These are phyloP conservation scores for Phalacrocorax aristotelis DNA, from an alignment of 2,113 vertebrate species.

Conservation along the genomic window DNA sequence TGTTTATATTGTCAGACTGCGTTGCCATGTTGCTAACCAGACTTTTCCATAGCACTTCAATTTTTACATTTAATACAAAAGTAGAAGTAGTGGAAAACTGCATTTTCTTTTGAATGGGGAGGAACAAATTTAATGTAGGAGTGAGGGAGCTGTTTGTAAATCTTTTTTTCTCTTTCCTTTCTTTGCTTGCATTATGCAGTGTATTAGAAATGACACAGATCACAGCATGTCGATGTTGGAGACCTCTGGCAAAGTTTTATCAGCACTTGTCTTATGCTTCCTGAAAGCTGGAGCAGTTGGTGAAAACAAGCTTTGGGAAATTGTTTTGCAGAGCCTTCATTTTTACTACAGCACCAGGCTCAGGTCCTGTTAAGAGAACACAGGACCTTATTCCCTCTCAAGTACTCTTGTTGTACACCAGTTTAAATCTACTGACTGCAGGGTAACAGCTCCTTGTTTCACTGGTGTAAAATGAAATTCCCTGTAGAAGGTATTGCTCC, in stretches of 20 bases:
- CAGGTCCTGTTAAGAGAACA: neutral
- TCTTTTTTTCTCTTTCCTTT: neutral
- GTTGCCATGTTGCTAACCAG: neutral
- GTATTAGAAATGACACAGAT: neutral
- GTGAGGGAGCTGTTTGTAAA: neutral
- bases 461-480: neutral
- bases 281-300: neutral
- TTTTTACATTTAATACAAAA: neutral
- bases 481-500: neutral
- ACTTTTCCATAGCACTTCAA: neutral
- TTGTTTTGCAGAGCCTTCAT: neutral
- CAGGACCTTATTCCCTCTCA: neutral
- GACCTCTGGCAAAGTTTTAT: neutral
- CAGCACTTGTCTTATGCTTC: neutral
- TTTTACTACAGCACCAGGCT: neutral
- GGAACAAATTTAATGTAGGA: neutral
- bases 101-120: neutral
- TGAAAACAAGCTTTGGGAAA: neutral
- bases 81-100: neutral
- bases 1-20: constrained; percentile 25
- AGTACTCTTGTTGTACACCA: neutral
- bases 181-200: neutral
- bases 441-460: neutral
- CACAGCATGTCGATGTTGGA: neutral
- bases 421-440: neutral